A percentile compares a stretch with the other conserved stretches of the same genome.
These are phyloP conservation scores for Merluccius polli DNA, from an alignment of 2,797 vertebrate species.

Conservation along the genomic window DNA sequence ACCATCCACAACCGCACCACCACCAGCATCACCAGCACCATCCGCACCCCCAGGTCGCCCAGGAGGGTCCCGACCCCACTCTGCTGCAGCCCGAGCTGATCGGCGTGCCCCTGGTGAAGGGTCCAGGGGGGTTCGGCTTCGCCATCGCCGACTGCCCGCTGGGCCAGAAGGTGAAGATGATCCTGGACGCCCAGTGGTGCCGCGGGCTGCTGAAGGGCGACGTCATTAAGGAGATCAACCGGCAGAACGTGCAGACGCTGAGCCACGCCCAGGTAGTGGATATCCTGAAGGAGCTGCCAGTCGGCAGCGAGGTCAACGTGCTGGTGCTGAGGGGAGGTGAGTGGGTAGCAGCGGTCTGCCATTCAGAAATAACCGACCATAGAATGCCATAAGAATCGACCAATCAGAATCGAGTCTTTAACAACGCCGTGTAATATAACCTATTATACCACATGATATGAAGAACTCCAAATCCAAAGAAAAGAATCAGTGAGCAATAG, in stretches of 20 bases:
- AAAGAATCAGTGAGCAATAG: background rate
- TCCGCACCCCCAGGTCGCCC: slow-evolving; percentile 42
- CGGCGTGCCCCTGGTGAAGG: slow-evolving; percentile 86
- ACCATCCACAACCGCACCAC: slow-evolving; percentile 37
- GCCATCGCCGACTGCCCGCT: slow-evolving; percentile 93
- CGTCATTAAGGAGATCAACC: slow-evolving; percentile 94
- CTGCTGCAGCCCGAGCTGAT: slow-evolving; percentile 87
- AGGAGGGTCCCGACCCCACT: slow-evolving; percentile 79
- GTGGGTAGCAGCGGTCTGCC: slow-evolving; percentile 11
- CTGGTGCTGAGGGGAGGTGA: slow-evolving; percentile 93
- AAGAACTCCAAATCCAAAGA: no score
- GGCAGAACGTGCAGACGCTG: slow-evolving; percentile 90
- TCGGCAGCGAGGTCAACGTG: slow-evolving; percentile 88
- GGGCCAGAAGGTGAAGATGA: slow-evolving; percentile 98
- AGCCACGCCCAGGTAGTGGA: slow-evolving; percentile 95
- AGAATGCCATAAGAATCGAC: no score
- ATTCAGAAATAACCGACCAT: no score
- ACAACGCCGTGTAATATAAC: no score
- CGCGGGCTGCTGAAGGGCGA: slow-evolving; percentile 93
- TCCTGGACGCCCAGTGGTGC: slow-evolving; percentile 97
- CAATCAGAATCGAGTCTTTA: no score
- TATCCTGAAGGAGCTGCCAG: slow-evolving; percentile 92
- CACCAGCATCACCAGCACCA: slow-evolving; percentile 34
- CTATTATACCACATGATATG: no score
- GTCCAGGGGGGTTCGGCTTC: slow-evolving; percentile 94